Percentiles rank a stretch among this genome's conserved stretches.
phyloP scores from a whole-genome alignment of 1,140 invertebrate species.

The Cotesia typhae region DNA sequence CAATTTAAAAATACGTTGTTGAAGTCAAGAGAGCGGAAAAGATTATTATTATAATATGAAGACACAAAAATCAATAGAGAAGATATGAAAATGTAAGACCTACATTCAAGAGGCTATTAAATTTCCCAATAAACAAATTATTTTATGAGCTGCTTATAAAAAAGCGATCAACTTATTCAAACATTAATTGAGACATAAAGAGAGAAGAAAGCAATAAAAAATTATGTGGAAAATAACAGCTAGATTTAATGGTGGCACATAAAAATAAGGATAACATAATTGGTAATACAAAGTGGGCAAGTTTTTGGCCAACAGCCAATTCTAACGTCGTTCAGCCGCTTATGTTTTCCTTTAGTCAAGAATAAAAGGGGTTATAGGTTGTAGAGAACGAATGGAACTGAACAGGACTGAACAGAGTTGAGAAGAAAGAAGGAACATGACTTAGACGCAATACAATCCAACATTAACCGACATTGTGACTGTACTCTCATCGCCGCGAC shows the following conservation, averaged over 20 bases:
- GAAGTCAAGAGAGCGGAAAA: no score
- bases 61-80: no score
- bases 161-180: no score
- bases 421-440: no score
- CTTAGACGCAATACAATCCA: background rate
- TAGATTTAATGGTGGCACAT: background rate
- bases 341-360: constrained; percentile 8
- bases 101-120: no score
- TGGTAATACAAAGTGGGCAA: background rate
- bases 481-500: background rate
- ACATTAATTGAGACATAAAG: no score
- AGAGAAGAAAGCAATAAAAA: background rate
- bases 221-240: background rate
- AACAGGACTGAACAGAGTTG: no score
- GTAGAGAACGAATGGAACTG: background rate
- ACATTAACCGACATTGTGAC: constrained; percentile 6
- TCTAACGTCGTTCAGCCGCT: background rate
- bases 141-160: no score
- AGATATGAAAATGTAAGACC: no score
- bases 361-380: constrained; percentile 12
- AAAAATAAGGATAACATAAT: constrained; percentile 10
- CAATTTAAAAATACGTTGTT: no score
- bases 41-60: no score
- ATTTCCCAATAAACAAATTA: no score
- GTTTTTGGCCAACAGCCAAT: constrained; percentile 9